phyloP scores from a whole-genome alignment of 2,888 invertebrate genomes.

The Dinocampus coccinellae region DNA sequence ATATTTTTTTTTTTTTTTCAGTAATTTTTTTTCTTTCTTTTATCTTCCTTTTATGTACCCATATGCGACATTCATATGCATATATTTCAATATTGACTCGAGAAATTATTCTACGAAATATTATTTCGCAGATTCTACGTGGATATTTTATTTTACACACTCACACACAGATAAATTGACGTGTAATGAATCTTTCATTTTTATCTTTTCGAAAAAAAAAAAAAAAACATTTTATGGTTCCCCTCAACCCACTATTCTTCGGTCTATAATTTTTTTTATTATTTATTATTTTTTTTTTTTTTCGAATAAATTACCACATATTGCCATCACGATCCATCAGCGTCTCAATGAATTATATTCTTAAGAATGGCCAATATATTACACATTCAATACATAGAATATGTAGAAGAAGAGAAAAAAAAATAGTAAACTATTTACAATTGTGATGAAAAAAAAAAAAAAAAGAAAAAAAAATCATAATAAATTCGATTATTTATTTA shows the following conservation, averaged over 20 bases:
- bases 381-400: background rate
- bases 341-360: background rate
- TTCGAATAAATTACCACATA: background rate
- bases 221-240: no score
- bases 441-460: background rate
- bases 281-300: background rate
- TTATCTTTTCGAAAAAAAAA: no score
- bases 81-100: background rate
- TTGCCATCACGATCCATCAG: background rate
- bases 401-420: background rate
- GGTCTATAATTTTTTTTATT: background rate
- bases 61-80: background rate
- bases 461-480: background rate
- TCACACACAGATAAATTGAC: background rate
- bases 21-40: background rate
- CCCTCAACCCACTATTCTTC: background rate
- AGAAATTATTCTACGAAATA: background rate
- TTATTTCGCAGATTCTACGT: background rate
- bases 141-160: background rate
- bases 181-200: background rate
- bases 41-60: background rate
- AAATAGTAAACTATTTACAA: slow-evolving; percentile 13
- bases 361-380: background rate
- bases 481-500: background rate
- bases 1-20: background rate